Evolutionary conservation across 2,888 invertebrate species (phyloP).

Genomic region (Itoplectis maculator): DNA sequence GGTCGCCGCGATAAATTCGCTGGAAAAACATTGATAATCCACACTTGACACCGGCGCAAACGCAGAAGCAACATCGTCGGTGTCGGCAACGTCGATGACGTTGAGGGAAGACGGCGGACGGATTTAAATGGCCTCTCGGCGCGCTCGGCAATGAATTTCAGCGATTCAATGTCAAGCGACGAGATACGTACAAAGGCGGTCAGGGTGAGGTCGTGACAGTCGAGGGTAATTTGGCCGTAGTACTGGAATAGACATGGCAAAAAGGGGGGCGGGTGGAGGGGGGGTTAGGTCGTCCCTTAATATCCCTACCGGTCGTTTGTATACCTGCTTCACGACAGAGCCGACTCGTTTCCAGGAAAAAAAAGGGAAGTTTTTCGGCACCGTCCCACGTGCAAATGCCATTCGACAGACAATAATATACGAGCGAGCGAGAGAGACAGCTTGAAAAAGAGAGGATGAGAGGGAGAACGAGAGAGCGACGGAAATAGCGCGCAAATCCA

Average conservation of each 20-base stretch:
- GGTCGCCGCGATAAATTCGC: constrained; percentile 76
- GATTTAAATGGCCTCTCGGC: constrained; percentile 20
- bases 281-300: constrained; percentile 40
- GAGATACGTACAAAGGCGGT: constrained; percentile 33
- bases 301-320: constrained; percentile 38
- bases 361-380: constrained; percentile 45
- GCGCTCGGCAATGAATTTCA: constrained; percentile 14
- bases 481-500: constrained; percentile 47
- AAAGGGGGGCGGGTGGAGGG: constrained; percentile 7
- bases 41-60: constrained; percentile 40
- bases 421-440: background rate
- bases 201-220: constrained; percentile 2
- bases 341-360: constrained; percentile 54
- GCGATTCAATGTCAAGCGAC: constrained; percentile 22
- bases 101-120: background rate
- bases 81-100: background rate
- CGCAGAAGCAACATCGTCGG: background rate
- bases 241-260: constrained; percentile 16
- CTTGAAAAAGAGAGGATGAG: no score
- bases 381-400: constrained; percentile 45
- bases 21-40: constrained; percentile 75
- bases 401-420: constrained; percentile 1
- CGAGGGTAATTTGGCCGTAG: constrained; percentile 44
- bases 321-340: constrained; percentile 59
- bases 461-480: background rate